Conservation (phyloP, 1,140 invertebrate genomes). For the Drosophila arizonae region DNA sequence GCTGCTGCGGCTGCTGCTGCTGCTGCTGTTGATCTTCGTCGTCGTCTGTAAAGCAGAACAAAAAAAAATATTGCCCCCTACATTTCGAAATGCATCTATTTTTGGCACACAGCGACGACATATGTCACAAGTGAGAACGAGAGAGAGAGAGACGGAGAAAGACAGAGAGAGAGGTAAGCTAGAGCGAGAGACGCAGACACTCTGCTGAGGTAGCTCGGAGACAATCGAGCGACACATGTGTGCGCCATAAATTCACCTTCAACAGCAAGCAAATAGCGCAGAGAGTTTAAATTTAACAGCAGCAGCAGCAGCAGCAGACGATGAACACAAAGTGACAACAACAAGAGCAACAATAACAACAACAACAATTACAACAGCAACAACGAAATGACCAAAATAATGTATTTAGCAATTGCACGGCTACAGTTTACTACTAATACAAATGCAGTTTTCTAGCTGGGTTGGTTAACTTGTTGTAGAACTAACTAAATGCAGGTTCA, state of each 20-base stretch:
- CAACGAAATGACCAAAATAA: constrained; percentile 38
- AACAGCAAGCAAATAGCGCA: constrained; percentile 69
- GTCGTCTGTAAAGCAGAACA: constrained; percentile 16
- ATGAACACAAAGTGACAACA: constrained; percentile 57
- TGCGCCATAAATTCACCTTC: constrained; percentile 81
- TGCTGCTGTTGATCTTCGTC: constrained; percentile 2
- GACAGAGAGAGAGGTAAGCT: neutral
- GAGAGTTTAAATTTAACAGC: constrained; percentile 75
- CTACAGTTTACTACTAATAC: neutral
- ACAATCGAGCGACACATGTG: constrained; percentile 63
- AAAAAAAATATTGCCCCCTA: constrained; percentile 69
- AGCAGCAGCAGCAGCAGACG: constrained; percentile 5
- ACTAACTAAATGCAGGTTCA: no score
- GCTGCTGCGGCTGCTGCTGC: neutral
- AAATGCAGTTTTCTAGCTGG: no score
- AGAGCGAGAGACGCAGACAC: constrained; percentile 3
- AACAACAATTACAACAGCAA: constrained; percentile 32
- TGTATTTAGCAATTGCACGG: constrained; percentile 16
- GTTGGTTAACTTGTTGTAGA: no score
- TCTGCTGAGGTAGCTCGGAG: constrained; percentile 38
- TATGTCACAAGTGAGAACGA: constrained; percentile 59
- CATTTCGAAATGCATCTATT: constrained; percentile 73
- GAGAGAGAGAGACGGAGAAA: constrained; percentile 20
- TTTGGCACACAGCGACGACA: constrained; percentile 59
- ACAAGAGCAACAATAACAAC: constrained; percentile 42